Evolutionary conservation across 64 coral and sea anemone genomes (phyloP).

Genomic region (Hydrozoanthus tunicans): DNA sequence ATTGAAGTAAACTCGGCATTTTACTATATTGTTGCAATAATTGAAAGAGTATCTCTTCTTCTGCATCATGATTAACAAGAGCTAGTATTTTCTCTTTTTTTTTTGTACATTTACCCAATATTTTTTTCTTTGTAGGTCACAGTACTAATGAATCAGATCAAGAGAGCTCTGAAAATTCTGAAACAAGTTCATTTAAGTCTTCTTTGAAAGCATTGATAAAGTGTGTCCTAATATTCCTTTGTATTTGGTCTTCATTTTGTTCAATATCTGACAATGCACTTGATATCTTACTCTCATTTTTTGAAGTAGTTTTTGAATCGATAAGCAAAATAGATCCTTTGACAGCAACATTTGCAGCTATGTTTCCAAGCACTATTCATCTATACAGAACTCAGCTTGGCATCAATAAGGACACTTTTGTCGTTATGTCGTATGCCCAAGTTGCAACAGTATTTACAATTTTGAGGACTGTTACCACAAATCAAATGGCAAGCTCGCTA

Average conservation of each 20-base stretch:
- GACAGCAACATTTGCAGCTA: conserved; percentile 43
- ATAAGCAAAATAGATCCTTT: conserved; percentile 29
- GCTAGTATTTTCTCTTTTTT: no score
- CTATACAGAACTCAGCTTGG: conserved; percentile 59
- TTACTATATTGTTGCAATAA: no score
- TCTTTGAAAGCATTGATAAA: background rate
- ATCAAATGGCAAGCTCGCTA: conserved; percentile 30
- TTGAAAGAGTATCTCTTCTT: no score
- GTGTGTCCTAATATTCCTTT: conserved; percentile 63
- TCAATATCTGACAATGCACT: conserved; percentile 58
- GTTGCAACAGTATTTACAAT: conserved; percentile 51
- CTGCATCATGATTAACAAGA: no score
- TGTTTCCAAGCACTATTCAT: conserved; percentile 57
- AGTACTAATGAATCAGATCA: no score
- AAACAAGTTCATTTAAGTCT: background rate
- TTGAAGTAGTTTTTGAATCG: conserved; percentile 54
- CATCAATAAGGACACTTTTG: conserved; percentile 59
- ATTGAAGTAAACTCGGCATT: no score
- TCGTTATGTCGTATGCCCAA: conserved; percentile 39
- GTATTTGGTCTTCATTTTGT: conserved; percentile 62
- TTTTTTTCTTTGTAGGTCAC: no score
- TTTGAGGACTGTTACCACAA: conserved; percentile 55
- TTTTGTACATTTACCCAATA: no score
- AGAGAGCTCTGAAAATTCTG: no score
- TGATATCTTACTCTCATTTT: conserved; percentile 67